These are phyloP conservation scores for Drosophila colorata DNA, from an alignment of 2,888 invertebrate genomes.

Conservation along the genomic window DNA sequence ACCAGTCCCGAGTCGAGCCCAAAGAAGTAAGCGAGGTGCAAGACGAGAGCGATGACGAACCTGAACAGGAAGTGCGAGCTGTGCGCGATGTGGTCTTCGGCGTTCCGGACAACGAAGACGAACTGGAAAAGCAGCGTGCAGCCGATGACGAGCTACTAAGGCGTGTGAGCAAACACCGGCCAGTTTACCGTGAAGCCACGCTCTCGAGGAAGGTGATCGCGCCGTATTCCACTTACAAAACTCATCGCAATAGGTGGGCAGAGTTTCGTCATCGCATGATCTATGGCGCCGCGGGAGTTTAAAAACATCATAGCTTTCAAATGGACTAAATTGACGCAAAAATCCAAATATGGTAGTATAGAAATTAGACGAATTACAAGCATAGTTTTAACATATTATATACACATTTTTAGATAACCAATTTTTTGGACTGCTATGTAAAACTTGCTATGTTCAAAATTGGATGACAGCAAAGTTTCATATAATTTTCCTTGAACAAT, in stretches of 20 bases:
- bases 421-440: no score
- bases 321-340: no score
- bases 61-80: background rate
- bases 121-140: background rate
- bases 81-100: slow-evolving; percentile 52
- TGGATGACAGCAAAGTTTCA: no score
- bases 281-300: slow-evolving; percentile 33
- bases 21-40: no score
- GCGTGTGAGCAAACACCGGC: slow-evolving; percentile 18
- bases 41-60: background rate
- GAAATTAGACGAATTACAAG: no score
- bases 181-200: fast-evolving
- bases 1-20: no score
- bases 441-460: no score
- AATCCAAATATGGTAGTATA: no score
- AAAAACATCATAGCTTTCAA: no score
- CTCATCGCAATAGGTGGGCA: slow-evolving; percentile 63
- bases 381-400: no score
- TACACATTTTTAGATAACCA: no score
- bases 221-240: slow-evolving; percentile 56
- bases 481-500: no score
- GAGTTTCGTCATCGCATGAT: slow-evolving; percentile 63
- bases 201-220: slow-evolving; percentile 52
- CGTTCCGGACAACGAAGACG: slow-evolving; percentile 38
- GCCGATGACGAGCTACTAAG: slow-evolving; percentile 38